A percentile compares a stretch with the other conserved stretches of the same genome.
Conservation (phyloP, 2,888 invertebrate genomes). For the Belgica antarctica region DNA sequence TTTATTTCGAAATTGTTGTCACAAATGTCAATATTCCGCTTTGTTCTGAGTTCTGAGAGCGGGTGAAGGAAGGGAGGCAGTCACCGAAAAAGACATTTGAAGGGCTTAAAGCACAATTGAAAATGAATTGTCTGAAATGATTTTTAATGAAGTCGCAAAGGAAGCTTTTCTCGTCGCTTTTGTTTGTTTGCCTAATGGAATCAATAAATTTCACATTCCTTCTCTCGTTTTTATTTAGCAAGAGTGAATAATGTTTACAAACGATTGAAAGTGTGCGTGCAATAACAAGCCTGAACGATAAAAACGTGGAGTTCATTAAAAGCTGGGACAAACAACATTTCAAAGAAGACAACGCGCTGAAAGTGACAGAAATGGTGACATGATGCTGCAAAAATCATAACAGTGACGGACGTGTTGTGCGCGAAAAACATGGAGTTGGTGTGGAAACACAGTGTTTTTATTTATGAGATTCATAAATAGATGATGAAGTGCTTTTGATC, state of each 20-base stretch:
- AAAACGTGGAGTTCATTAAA: background rate
- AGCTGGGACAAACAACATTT: background rate
- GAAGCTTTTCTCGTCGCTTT: background rate
- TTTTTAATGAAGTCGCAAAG: constrained; percentile 17
- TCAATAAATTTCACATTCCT: constrained; percentile 16
- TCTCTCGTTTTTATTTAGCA: background rate
- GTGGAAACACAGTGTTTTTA: constrained; percentile 40
- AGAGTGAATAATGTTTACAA: background rate
- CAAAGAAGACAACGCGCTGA: background rate
- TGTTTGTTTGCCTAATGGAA: constrained; percentile 21
- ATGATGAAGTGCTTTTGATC: constrained; percentile 12
- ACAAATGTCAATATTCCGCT: constrained; percentile 13
- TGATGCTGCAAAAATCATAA: constrained; percentile 21
- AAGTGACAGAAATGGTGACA: background rate
- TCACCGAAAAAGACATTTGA: background rate
- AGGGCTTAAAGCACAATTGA: background rate
- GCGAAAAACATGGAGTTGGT: constrained; percentile 31
- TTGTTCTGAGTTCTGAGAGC: background rate
- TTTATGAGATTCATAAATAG: constrained; percentile 44
- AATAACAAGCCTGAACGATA: background rate
- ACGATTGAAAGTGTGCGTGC: background rate
- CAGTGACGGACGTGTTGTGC: background rate
- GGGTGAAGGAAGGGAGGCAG: background rate
- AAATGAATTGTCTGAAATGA: constrained; percentile 11
- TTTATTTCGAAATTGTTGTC: constrained; percentile 31